A percentile compares a stretch with the other conserved stretches of the same genome.
These are phyloP conservation scores for Toxotes chatareus DNA, from an alignment of 2,113 vertebrate species.

Conservation along the genomic window DNA sequence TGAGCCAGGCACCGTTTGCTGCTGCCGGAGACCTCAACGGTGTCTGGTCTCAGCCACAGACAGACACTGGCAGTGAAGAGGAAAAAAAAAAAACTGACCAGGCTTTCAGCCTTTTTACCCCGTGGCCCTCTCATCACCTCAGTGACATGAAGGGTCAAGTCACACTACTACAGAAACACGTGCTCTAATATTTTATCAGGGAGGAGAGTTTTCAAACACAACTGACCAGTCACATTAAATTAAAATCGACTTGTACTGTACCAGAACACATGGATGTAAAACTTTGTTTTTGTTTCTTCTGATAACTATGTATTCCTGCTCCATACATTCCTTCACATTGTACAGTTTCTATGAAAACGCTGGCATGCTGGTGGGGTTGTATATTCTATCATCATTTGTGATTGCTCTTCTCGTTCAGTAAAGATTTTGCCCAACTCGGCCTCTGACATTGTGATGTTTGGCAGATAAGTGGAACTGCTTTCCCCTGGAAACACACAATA, in stretches of 20 bases:
- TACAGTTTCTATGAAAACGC: conserved; percentile 79
- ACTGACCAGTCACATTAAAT: conserved; percentile 22
- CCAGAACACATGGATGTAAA: conserved; percentile 72
- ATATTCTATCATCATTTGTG: conserved; percentile 78
- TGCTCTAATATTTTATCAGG: conserved; percentile 15
- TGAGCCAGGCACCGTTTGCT: conserved; percentile 67
- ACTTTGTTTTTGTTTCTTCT: conserved; percentile 43
- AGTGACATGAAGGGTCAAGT: conserved; percentile 2
- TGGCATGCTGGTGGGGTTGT: conserved; percentile 81
- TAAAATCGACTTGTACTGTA: conserved; percentile 66
- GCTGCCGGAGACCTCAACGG: conserved; percentile 66
- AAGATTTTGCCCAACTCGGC: conserved; percentile 76
- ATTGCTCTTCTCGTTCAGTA: conserved; percentile 79
- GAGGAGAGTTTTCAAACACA: conserved; percentile 13
- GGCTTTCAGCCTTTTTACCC: conserved; percentile 7
- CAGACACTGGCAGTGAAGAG: conserved; percentile 14
- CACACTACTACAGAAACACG: conserved; percentile 34
- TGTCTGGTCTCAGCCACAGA: conserved; percentile 41
- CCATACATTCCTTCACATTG: conserved; percentile 80
- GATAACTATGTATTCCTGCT: conserved; percentile 56
- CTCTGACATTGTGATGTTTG: conserved; percentile 17
- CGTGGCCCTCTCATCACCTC: background rate
- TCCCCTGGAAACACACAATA: background rate
- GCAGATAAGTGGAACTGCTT: background rate
- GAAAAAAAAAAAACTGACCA: conserved; percentile 18